A percentile compares a stretch with the other conserved stretches of the same genome.
Evolutionary conservation across 2,113 vertebrate genomes (phyloP).

Genomic region (Xenopus tropicalis): DNA sequence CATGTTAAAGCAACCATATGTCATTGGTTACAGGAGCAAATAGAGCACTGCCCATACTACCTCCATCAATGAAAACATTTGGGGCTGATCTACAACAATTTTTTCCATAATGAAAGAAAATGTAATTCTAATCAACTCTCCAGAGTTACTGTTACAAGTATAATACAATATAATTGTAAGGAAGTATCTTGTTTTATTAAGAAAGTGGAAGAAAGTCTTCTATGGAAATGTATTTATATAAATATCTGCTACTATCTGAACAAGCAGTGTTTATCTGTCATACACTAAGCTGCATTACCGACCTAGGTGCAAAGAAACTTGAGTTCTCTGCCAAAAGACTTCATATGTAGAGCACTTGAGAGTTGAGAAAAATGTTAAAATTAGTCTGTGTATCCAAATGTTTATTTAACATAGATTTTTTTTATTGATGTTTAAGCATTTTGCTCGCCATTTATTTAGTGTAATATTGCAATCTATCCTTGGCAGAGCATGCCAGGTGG

Average conservation of each 20-base stretch:
- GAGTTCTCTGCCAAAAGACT: conserved; percentile 36
- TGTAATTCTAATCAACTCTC: too few species aligned
- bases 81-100: too few species aligned
- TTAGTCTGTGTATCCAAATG: conserved; percentile 33
- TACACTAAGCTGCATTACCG: conserved; percentile 19
- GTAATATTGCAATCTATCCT: conserved; percentile 39
- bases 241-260: conserved; percentile 19
- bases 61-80: too few species aligned
- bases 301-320: conserved; percentile 39
- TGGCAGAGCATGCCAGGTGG: conserved; percentile 41
- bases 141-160: too few species aligned
- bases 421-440: conserved; percentile 45
- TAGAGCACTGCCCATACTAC: too few species aligned
- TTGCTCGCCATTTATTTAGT: conserved; percentile 44
- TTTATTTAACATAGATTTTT: conserved; percentile 44
- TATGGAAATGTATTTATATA: conserved; percentile 3
- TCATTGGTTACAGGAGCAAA: too few species aligned
- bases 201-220: neutral
- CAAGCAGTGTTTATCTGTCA: conserved; percentile 39
- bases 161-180: neutral
- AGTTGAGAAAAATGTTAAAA: conserved; percentile 31
- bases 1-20: too few species aligned
- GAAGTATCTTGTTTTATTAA: neutral
- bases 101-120: too few species aligned
- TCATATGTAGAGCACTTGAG: conserved; percentile 19